Evolutionary conservation across 2,888 invertebrate species (phyloP).

Genomic region (Lepidocyrtinus sp.): DNA sequence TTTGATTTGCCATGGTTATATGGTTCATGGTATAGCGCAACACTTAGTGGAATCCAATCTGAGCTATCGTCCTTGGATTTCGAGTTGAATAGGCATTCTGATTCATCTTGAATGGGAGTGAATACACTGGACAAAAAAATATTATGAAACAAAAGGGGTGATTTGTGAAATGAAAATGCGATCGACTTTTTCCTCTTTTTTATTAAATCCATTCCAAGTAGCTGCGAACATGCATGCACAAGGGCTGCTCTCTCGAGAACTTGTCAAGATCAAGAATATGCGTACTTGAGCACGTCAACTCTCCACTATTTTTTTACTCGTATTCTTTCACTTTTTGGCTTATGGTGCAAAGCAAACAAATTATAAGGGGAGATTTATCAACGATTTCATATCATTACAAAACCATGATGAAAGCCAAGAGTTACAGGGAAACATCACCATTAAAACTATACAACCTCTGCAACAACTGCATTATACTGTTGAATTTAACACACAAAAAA

Average conservation of each 20-base stretch:
- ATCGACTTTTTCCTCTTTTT: constrained; percentile 4
- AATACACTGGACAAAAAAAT: too few species aligned
- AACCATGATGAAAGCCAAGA: too few species aligned
- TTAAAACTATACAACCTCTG: too few species aligned
- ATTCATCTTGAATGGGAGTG: too few species aligned
- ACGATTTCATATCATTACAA: not conserved
- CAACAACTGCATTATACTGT: too few species aligned
- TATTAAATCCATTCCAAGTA: constrained; percentile 13
- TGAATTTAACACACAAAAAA: too few species aligned
- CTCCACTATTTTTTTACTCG: constrained; percentile 45
- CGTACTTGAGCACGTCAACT: constrained; percentile 64
- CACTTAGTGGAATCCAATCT: too few species aligned
- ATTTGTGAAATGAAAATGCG: constrained; percentile 19
- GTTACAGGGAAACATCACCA: too few species aligned
- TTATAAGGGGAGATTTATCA: not conserved
- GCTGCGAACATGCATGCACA: constrained; percentile 37
- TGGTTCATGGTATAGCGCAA: too few species aligned
- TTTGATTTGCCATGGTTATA: constrained; percentile 3
- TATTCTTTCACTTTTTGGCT: constrained; percentile 12
- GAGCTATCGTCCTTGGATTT: too few species aligned
- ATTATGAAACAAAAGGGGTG: not conserved
- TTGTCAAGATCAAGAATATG: constrained; percentile 25
- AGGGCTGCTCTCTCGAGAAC: constrained; percentile 33
- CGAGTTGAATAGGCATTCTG: too few species aligned
- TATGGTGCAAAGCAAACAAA: constrained; percentile 12